Conservation (phyloP, 2,797 vertebrate genomes). For the Macroramphosus scolopax region DNA sequence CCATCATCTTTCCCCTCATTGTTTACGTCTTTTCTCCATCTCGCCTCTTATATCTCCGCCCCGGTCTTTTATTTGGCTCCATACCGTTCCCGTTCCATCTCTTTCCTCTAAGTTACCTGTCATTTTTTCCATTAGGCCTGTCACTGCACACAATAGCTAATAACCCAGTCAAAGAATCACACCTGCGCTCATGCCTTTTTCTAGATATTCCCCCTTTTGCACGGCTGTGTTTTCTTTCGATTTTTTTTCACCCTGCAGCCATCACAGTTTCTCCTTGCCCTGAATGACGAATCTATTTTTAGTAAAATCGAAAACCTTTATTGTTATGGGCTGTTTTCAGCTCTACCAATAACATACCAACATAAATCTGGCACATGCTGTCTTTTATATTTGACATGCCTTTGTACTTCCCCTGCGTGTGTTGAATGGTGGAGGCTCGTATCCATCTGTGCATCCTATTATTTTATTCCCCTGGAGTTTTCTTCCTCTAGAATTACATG, state of each 20-base stretch:
- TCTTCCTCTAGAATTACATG: slow-evolving; percentile 38
- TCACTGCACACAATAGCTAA: slow-evolving; percentile 57
- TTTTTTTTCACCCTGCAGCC: slow-evolving; percentile 6
- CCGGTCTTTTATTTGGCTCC: slow-evolving; percentile 34
- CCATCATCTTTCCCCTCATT: slow-evolving; percentile 26
- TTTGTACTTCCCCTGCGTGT: not conserved
- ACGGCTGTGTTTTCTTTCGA: slow-evolving; percentile 5
- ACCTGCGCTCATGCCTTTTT: slow-evolving; percentile 54
- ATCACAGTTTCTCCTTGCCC: slow-evolving; percentile 5
- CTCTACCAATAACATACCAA: not conserved
- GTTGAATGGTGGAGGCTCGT: not conserved
- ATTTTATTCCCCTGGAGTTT: slow-evolving; percentile 36
- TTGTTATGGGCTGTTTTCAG: not conserved
- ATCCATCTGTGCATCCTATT: slow-evolving; percentile 1
- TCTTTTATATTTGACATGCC: not conserved
- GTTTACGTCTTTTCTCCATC: slow-evolving; percentile 38
- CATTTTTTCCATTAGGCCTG: slow-evolving; percentile 63
- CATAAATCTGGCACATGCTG: not conserved
- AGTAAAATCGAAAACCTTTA: slow-evolving; percentile 1
- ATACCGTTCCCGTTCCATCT: slow-evolving; percentile 41
- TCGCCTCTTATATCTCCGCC: slow-evolving; percentile 28
- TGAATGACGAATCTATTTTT: no score
- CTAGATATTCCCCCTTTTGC: slow-evolving; percentile 25
- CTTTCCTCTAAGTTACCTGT: slow-evolving; percentile 37
- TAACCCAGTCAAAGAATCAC: slow-evolving; percentile 55